Percentiles rank a stretch among this genome's conserved stretches.
Conservation (phyloP, 1,140 invertebrate species). For the Drosophila prosaltans region DNA sequence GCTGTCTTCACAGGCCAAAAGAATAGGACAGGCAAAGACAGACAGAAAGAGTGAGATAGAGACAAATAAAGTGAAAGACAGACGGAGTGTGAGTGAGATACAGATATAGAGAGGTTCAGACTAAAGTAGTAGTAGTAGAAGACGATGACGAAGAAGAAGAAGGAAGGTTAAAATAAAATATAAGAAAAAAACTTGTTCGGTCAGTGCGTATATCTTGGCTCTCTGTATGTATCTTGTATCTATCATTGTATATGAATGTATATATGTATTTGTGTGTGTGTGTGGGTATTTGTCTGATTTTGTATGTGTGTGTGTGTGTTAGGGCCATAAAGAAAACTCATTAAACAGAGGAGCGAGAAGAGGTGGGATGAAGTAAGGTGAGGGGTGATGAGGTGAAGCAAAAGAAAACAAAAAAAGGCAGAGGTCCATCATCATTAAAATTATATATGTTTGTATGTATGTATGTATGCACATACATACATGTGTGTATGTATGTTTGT, state of each 20-base stretch:
- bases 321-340: slow-evolving; percentile 78
- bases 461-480: neutral
- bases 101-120: slow-evolving; percentile 11
- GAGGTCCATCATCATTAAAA: slow-evolving; percentile 32
- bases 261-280: slow-evolving; percentile 23
- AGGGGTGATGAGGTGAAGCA: slow-evolving; percentile 40
- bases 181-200: slow-evolving; percentile 73
- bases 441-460: neutral
- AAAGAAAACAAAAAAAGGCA: slow-evolving; percentile 74
- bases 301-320: slow-evolving; percentile 38
- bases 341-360: slow-evolving; percentile 70
- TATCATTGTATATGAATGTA: slow-evolving; percentile 29
- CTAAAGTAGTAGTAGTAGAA: slow-evolving; percentile 31
- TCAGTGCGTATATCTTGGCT: slow-evolving; percentile 63
- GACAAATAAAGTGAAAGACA: neutral
- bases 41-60: slow-evolving; percentile 32
- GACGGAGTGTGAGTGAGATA: neutral
- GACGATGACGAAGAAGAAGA: slow-evolving; percentile 25
- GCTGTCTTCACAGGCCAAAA: slow-evolving; percentile 28
- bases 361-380: slow-evolving; percentile 34
- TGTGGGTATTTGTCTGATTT: neutral
- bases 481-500: slow-evolving; percentile 5
- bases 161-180: slow-evolving; percentile 32
- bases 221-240: slow-evolving; percentile 55
- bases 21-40: slow-evolving; percentile 70